phyloP scores from a whole-genome alignment of 2,113 vertebrate genomes.

The Muntiacus reevesi region DNA sequence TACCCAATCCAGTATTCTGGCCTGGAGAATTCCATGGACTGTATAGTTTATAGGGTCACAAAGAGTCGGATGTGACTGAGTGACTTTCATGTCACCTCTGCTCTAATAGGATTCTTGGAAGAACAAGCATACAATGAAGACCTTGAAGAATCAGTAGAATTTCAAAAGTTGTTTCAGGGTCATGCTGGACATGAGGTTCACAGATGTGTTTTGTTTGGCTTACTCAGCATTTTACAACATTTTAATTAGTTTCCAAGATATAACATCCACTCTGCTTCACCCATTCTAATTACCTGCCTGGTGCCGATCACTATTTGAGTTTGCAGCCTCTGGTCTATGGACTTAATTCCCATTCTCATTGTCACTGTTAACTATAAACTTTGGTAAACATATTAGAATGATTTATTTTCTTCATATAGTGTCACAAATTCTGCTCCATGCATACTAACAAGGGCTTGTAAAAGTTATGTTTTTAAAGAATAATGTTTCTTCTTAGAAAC shows the following conservation, averaged over 20 bases:
- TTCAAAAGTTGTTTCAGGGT: neutral
- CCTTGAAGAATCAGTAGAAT: constrained; percentile 10
- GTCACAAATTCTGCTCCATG: neutral
- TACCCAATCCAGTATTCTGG: neutral
- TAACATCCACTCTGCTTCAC: neutral
- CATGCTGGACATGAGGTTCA: constrained; percentile 39
- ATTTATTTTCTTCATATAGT: constrained; percentile 29
- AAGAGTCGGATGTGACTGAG: fast-evolving
- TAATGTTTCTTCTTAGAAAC: constrained; percentile 23
- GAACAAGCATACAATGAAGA: neutral
- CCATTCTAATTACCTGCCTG: constrained; percentile 53
- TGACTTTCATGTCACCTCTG: neutral
- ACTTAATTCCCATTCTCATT: neutral
- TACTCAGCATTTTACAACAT: constrained; percentile 17
- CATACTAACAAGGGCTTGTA: constrained; percentile 9
- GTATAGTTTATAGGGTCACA: neutral
- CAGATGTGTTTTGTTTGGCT: constrained; percentile 64
- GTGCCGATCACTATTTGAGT: constrained; percentile 24
- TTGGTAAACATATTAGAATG: constrained; percentile 42
- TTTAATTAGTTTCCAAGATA: constrained; percentile 58
- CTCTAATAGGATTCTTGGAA: neutral
- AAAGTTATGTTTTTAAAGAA: constrained; percentile 4
- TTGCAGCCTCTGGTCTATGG: neutral
- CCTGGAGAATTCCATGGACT: neutral
- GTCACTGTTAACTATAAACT: neutral